Conservation (phyloP, 1,140 invertebrate species). For the Philopotamus ludificatus region DNA sequence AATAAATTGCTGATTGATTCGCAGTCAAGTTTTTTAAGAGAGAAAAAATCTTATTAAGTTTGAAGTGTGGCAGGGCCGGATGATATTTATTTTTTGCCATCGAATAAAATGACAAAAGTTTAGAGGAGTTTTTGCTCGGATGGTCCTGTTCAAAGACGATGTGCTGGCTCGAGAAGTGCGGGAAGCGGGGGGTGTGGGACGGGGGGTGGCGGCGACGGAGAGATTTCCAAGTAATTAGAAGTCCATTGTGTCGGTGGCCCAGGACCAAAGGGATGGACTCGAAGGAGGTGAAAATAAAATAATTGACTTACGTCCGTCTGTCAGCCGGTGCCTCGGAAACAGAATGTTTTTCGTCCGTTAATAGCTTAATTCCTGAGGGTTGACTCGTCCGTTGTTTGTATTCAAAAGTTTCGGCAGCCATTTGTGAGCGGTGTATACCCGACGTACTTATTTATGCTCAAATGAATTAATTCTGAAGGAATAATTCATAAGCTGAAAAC, state of each 20-base stretch:
- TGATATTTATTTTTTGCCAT: slow-evolving; percentile 9
- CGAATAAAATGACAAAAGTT: slow-evolving; percentile 25
- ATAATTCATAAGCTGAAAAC: slow-evolving; percentile 24
- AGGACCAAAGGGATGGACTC: slow-evolving; percentile 18
- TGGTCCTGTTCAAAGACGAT: too few species aligned
- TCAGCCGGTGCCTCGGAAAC: slow-evolving; percentile 4
- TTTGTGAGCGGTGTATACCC: neutral
- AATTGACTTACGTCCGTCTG: slow-evolving; percentile 34
- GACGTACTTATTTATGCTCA: slow-evolving; percentile 16
- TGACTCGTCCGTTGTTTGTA: slow-evolving; percentile 12
- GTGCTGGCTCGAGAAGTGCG: too few species aligned
- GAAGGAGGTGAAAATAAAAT: slow-evolving; percentile 40
- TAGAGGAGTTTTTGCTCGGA: slow-evolving; percentile 1
- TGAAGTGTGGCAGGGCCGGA: too few species aligned
- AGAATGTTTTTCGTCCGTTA: slow-evolving; percentile 13
- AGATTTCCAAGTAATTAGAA: slow-evolving; percentile 41
- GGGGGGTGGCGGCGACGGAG: neutral
- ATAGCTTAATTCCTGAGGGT: slow-evolving; percentile 17
- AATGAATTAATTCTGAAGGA: slow-evolving; percentile 24
- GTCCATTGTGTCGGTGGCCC: slow-evolving; percentile 31
- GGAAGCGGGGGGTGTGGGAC: slow-evolving; percentile 3
- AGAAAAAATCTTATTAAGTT: too few species aligned
- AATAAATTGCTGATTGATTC: too few species aligned
- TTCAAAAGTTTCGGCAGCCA: slow-evolving; percentile 20
- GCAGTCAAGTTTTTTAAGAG: too few species aligned